Conservation (phyloP, 2,797 vertebrate species). For the Arctocebus calabarensis region DNA sequence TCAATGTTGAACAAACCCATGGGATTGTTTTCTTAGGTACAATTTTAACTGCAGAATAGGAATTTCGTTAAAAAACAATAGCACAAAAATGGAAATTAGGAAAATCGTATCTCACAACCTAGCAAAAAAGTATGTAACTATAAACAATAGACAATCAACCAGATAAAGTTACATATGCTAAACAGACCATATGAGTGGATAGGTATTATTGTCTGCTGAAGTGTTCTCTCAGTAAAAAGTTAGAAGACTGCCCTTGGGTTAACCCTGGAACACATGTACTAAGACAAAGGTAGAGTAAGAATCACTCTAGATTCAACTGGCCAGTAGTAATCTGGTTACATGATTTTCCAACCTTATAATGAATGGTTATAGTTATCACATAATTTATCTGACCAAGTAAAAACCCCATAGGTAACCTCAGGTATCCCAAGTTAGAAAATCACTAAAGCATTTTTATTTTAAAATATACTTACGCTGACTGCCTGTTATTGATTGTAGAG, state of each 20-base stretch:
- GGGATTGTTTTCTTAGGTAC: background rate
- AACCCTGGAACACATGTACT: background rate
- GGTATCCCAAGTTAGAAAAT: background rate
- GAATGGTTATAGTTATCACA: background rate
- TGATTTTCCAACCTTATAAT: slow-evolving; percentile 43
- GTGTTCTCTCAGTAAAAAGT: background rate
- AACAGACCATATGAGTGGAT: background rate
- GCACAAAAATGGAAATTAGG: slow-evolving; percentile 17
- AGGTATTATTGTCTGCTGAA: slow-evolving; percentile 9
- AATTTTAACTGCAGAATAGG: slow-evolving; percentile 31
- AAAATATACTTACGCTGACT: slow-evolving; percentile 79
- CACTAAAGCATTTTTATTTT: slow-evolving; percentile 48
- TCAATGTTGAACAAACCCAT: slow-evolving; percentile 26
- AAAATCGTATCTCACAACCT: background rate
- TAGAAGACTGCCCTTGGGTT: background rate
- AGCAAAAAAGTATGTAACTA: background rate
- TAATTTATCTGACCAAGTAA: slow-evolving; percentile 39
- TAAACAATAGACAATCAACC: background rate
- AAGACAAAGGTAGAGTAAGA: background rate
- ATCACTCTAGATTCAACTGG: slow-evolving; percentile 10
- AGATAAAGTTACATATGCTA: slow-evolving; percentile 22
- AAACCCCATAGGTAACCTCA: background rate
- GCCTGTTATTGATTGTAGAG: slow-evolving; percentile 77
- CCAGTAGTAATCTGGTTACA: background rate
- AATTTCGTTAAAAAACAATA: slow-evolving; percentile 11